A percentile compares a stretch with the other conserved stretches of the same genome.
These are phyloP conservation scores for Tarsius wallacei DNA, from an alignment of 2,797 vertebrate genomes.

Conservation along the genomic window DNA sequence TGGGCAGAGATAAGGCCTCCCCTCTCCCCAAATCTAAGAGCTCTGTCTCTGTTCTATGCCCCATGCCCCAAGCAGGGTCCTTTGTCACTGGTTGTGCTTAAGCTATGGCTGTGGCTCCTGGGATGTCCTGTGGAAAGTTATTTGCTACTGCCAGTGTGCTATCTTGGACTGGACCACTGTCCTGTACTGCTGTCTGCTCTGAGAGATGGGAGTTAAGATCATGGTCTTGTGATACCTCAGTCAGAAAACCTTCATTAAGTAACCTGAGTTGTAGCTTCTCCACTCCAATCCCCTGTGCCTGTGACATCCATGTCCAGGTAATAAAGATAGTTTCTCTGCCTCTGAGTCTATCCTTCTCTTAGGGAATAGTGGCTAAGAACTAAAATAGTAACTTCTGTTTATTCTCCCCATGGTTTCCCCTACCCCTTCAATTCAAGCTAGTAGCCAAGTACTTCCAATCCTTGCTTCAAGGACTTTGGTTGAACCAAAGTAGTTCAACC, in stretches of 20 bases:
- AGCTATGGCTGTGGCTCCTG: slow-evolving; percentile 5
- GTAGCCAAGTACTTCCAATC: neutral
- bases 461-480: neutral
- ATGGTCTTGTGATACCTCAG: neutral
- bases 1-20: neutral
- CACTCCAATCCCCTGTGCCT: neutral
- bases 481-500: neutral
- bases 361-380: neutral
- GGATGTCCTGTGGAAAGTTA: neutral
- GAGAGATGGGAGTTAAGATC: neutral
- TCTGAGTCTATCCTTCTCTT: neutral
- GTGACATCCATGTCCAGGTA: neutral
- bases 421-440: neutral
- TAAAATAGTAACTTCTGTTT: neutral
- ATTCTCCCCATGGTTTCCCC: neutral
- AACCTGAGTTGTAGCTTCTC: neutral
- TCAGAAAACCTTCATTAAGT: neutral
- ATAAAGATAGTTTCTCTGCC: neutral
- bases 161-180: neutral
- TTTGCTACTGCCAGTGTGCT: neutral
- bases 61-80: neutral
- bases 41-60: neutral
- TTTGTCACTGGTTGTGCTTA: neutral
- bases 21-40: neutral
- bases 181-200: neutral